Base-by-base conservation (phyloP, 2,888 invertebrate genomes). In the Orthosia gracilis region DNA sequence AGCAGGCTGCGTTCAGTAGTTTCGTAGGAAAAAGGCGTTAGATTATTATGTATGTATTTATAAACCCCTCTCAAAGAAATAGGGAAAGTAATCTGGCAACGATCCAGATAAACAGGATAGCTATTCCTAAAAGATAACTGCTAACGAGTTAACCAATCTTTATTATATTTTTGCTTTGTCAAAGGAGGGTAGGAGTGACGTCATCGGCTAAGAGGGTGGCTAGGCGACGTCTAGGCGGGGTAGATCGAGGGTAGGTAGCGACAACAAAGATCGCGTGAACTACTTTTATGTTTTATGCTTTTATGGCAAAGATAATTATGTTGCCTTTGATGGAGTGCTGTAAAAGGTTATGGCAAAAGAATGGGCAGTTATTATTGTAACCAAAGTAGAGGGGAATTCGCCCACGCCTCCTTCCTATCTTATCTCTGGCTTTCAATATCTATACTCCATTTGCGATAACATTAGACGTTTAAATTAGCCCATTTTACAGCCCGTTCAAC, bases 181-280 rank as follows among this genome's bases (percentile, higher is more conserved):
- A 55, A 4, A 23, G 54, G 54, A 55, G 54, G 54, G 54, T 55
- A 54, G 54, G 21, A 54, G 54, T 55, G 54, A 55, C 23, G 54
- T 55, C 54, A 55, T 55, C 23, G 23, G 13, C 23, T 55, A 13
- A 13, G 54, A 21, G 54, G 54, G 21, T 55, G 54, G 54, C 5
- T 55, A 55, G 54, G 54, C 23, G 54, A 55, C 54, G 23, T 55
- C 54, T 55, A 55, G 54, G 54, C 54, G 54, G 21, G 15, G 54
- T 23, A 7, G 23, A 55, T 23, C 1, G 40, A 40, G 52, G 52
- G 52, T 52, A 21, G 54, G 54, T 54, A 12, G 21, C 54, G 21
- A 54, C 54, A 21, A 54, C 54, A 54, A 54, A 21, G 54, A 54
- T 54, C 21, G 54, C 54, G 54, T 54, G 54, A n/a, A 54, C 54